phyloP scores from a whole-genome alignment of 2,797 vertebrate genomes.

The Periophthalmus magnuspinnatus region DNA sequence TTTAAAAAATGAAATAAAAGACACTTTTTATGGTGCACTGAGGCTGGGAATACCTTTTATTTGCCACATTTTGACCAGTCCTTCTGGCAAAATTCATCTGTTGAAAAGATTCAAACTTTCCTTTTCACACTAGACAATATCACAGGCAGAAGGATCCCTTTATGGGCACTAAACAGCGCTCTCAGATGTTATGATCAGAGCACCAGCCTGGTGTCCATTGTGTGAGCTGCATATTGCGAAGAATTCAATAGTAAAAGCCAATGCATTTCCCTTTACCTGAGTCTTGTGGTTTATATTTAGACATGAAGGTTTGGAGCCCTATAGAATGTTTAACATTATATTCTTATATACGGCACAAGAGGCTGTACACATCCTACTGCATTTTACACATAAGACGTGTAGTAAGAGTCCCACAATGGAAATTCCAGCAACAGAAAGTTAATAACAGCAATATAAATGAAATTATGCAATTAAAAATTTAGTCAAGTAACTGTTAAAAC shows the following conservation, averaged over 20 bases:
- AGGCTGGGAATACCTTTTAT: constrained; percentile 29
- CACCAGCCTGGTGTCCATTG: constrained; percentile 6
- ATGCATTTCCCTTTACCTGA: background rate
- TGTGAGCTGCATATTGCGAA: constrained; percentile 23
- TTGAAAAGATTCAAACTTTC: background rate
- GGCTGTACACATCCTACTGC: background rate
- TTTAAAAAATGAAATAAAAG: background rate
- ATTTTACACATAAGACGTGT: background rate
- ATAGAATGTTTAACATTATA: background rate
- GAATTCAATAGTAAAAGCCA: constrained; percentile 20
- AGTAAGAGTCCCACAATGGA: no score
- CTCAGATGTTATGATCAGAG: constrained; percentile 18
- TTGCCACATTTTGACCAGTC: constrained; percentile 12
- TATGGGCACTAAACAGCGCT: constrained; percentile 29
- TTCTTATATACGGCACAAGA: background rate
- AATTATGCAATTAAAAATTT: no score
- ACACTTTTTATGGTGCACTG: constrained; percentile 7
- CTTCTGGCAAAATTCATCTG: constrained; percentile 5
- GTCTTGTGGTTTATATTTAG: constrained; percentile 9
- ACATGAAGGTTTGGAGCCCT: background rate
- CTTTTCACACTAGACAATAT: constrained; percentile 13
- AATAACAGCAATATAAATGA: no score
- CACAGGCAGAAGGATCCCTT: constrained; percentile 29
- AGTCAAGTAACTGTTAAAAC: no score
- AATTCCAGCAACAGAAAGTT: no score